Conservation (phyloP, 2,113 vertebrate genomes). For the Synchiropus splendidus region DNA sequence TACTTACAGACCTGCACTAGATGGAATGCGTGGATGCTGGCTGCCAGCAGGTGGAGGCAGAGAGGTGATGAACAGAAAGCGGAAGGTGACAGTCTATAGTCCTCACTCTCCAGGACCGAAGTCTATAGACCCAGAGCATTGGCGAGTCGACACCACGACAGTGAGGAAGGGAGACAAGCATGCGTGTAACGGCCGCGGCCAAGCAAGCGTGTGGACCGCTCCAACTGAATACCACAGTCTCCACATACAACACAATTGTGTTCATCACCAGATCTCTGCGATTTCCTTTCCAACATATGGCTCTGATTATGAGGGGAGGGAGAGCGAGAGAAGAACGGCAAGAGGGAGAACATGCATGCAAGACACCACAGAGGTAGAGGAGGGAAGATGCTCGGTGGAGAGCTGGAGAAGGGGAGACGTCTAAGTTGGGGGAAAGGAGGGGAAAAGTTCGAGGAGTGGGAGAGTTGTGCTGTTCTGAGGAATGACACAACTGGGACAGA, state of each 20-base stretch:
- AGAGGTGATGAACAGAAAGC: constrained; percentile 55
- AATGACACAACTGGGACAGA: constrained; percentile 69
- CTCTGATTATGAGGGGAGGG: constrained; percentile 68
- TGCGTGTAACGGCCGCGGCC: too few relatives aligned
- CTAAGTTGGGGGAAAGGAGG: constrained; percentile 13
- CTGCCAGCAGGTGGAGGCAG: constrained; percentile 58
- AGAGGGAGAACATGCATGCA: constrained; percentile 19
- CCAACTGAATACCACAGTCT: too few relatives aligned
- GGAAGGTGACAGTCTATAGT: constrained; percentile 53
- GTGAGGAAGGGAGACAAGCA: too few relatives aligned
- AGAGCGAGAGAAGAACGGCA: constrained; percentile 5
- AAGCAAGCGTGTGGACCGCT: constrained; percentile 4
- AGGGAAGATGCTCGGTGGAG: constrained; percentile 5
- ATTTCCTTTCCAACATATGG: constrained; percentile 74
- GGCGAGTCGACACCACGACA: constrained; percentile 1
- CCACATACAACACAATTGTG: constrained; percentile 47
- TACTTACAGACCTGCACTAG: too few relatives aligned
- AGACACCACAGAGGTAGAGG: constrained; percentile 6
- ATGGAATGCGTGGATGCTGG: constrained; percentile 31
- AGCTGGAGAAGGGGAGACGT: constrained; percentile 22
- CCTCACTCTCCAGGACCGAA: too few relatives aligned
- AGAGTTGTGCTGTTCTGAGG: constrained; percentile 50
- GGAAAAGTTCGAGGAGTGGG: constrained; percentile 26
- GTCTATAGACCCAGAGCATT: too few relatives aligned
- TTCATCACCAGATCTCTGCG: constrained; percentile 60